Evolutionary conservation across 53 echinoderm and acorn worm genomes (phyloP), one percentile per base, ranked within the genome.

Genomic region (Holothuria leucospilota): DNA sequence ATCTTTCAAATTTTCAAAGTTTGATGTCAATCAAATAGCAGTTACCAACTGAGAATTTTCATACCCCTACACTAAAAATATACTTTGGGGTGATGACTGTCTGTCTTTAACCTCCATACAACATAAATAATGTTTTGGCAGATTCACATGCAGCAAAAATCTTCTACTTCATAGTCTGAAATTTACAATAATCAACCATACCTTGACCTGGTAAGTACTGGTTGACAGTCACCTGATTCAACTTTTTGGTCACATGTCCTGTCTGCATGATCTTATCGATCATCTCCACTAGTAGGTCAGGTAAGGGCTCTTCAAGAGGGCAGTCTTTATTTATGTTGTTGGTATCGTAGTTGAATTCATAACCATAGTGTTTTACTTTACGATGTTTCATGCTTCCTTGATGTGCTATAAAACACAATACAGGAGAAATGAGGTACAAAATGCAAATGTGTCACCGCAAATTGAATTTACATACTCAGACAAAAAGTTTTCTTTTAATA

Each of bases 141-240:
- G 34, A 2, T n/a, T n/a, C n/a, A n/a, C 1, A 34, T 34, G 34
- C 34, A 34, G 34, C 34, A 34, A 34, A 34, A 56, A 56, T 0
- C 8, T 56, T 56, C 56, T 56, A 56, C 56, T 56, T 16, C 56
- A 56, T 18, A 56, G 34, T 2, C 34, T 34, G 34, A 1, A 0
- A 56, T 16, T 56, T 18, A 16, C 56, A 15, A 2, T 1, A 2
- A 16, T 9, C 56, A 59, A 14, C 11, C 78, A 83, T 86, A 98
- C 98, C 98, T 93, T 98, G 98, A 5, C 98, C 98, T 46, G 98
- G 95, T 69, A 95, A 90, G 85, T 98, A 98, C 81, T 98, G 95
- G 86, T 98, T 98, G 66, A 98, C 89, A 51, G 98, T 98, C 39
- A 98, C 85, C 82, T 98, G 98, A 85, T 98, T 93, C 29, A 89